Base-by-base conservation (phyloP, 2,888 invertebrate genomes). In the Lypha dubia region DNA sequence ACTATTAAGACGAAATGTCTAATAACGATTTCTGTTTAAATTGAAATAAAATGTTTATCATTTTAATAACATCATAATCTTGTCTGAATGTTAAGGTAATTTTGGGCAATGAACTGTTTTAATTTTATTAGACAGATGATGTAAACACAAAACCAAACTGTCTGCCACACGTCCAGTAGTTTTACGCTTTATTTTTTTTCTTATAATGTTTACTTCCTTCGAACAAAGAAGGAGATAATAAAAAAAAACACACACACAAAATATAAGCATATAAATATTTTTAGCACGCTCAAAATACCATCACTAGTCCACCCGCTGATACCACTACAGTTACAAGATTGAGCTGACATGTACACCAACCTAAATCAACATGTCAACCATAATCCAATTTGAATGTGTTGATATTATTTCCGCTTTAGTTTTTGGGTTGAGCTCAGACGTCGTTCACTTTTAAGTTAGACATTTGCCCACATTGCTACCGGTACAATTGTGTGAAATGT, bases 391-490 rank as follows among this genome's bases (percentile, higher is more conserved):
- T 81, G 70, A 68, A 63, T 73, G 81, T 68, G 65, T 74, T 81
- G 58, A 74, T 79, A 74, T 58, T 74, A 75, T 81, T 81, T 84
- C 81, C 77, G 84, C 70, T 81, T 79, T 60, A 58, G 15, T 38
- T 76, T 75, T 58, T 71, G 49, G n/a, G 13, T 63, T 38, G n/a
- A 75, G 63, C 46, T 46, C 44, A 75, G 28, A 70, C 56, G 62
- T 38, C 35, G 22, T 41, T 62, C 24, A 65, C 24, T 56, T 28
- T 70, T 49, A 70, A 79, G 63, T 84, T 84, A 81, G 81, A 74
- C 74, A 75, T 63, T 68, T 84, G 84, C 81, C 84, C 84, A 84
- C 84, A 77, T 73, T 77, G 60, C 75, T 81, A 58, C 77, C 84
- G 84, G 84, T 53, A 49, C 28, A 75, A 79, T 75, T 63, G 38